phyloP scores from a whole-genome alignment of 2,113 vertebrate genomes.

The Brienomyrus brachyistius region DNA sequence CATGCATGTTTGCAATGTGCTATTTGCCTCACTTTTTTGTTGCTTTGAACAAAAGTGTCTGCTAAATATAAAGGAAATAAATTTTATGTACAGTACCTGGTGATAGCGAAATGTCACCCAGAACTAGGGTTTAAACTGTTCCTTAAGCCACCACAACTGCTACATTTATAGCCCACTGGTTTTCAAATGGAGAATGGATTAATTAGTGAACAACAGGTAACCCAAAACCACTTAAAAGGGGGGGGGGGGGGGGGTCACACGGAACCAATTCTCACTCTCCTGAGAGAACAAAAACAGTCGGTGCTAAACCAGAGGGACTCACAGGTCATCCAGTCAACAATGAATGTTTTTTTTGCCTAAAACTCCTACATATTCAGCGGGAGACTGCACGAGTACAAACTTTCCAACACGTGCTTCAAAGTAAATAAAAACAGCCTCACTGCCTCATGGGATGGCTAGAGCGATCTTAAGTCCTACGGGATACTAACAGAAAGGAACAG shows the following conservation, averaged over 20 bases:
- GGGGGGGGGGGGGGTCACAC: not conserved
- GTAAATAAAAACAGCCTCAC: not conserved
- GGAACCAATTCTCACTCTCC: not conserved
- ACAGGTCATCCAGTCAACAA: not conserved
- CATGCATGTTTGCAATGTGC: not conserved
- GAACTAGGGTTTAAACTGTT: not conserved
- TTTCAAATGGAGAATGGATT: not conserved
- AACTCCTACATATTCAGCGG: not conserved
- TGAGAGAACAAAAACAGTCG: not conserved
- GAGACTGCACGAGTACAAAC: not conserved
- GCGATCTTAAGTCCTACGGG: not conserved
- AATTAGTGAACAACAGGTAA: constrained; percentile 2
- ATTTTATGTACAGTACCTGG: not conserved
- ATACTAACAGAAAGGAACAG: not conserved
- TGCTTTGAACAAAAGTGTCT: not conserved
- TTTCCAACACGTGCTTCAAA: not conserved
- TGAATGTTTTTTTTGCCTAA: not conserved
- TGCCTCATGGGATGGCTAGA: not conserved
- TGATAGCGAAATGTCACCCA: not conserved
- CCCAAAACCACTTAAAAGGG: not conserved
- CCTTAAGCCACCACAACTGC: not conserved
- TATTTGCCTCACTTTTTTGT: not conserved
- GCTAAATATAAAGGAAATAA: not conserved
- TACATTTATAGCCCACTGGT: not conserved
- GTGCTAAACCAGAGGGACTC: not conserved